Conservation (phyloP, 2,797 vertebrate genomes). For the Melanotaenia trifasciata region DNA sequence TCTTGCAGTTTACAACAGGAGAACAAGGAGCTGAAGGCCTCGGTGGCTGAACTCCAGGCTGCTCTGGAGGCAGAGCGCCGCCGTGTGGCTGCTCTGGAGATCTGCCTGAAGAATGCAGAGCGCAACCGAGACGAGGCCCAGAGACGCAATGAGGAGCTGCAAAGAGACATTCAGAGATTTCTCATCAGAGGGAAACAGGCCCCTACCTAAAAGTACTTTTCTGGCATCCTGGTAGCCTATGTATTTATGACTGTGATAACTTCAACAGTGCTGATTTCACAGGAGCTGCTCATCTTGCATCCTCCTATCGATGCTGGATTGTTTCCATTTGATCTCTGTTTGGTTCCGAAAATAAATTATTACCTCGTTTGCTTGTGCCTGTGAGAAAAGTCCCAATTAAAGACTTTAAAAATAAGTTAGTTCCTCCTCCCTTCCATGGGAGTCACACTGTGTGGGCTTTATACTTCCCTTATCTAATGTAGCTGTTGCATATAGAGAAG, state of each 20-base stretch:
- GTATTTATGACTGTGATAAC: conserved; percentile 13
- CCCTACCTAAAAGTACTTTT: conserved; percentile 43
- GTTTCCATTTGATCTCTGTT: conserved; percentile 28
- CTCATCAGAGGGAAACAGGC: conserved; percentile 42
- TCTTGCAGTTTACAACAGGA: conserved; percentile 87
- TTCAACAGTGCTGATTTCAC: conserved; percentile 11
- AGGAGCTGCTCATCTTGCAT: conserved; percentile 3
- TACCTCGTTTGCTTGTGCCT: conserved; percentile 26
- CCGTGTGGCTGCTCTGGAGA: conserved; percentile 83
- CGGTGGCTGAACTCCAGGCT: conserved; percentile 85
- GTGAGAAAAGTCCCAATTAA: conserved; percentile 7
- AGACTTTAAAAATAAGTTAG: conserved; percentile 11
- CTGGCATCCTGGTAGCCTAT: not conserved
- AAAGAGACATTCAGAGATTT: conserved; percentile 86
- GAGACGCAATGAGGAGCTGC: conserved; percentile 84
- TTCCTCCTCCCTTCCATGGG: not conserved
- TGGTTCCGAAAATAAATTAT: conserved; percentile 34
- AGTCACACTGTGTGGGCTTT: not conserved
- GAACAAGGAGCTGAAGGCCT: conserved; percentile 88
- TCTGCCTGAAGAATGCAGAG: conserved; percentile 79
- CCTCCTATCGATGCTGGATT: not conserved
- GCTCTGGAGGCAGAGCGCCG: conserved; percentile 86
- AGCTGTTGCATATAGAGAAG: conserved; percentile 13
- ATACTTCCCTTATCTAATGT: conserved; percentile 7
- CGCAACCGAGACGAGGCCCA: conserved; percentile 82